Evolutionary conservation across 2,888 invertebrate species (phyloP), one percentile per base, ranked within the genome.

Genomic region (Drosophila leonis): DNA sequence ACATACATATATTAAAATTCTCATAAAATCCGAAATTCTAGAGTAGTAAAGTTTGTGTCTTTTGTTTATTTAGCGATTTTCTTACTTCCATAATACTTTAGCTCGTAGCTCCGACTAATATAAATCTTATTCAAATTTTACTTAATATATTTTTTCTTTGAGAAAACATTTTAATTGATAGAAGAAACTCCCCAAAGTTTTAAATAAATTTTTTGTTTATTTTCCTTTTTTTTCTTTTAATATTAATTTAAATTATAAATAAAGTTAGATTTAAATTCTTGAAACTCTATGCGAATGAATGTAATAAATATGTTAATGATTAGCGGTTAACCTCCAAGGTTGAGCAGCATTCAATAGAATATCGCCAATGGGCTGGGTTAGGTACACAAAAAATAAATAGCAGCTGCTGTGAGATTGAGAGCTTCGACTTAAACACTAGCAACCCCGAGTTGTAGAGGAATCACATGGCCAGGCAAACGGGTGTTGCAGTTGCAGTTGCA

Each of bases 391-490:
- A 31, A 60, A 37, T 67, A 72, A 82, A 83, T 90, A 77, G 37
- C 75, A 67, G 64, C 39, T 65, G 64, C 27, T 24, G 24, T 37
- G 33, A 60, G 42, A 27, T 54, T 46, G 27, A 15, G 52, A 62
- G 48, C 73, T 63, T 73, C 55, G 63, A 65, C 91, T 91, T 91
- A 91, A 80, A 80, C 77, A 77, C 90, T 91, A 91, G 83, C 91
- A 90, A 91, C 91, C 91, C 91, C 91, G 91, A 91, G 91, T 87
- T 86, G 82, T 78, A 83, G 86, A 90, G 89, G 88, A 90, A 86
- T 91, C 80, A 82, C 83, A 83, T 86, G 88, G 90, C 85, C 79
- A 70, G 75, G 78, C 81, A 62, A 72, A 70, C 65, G 61, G 63
- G 62, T 69, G 49, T 51, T 62, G 65, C 62, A 41, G 70, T 46